Evolutionary conservation across 2,113 vertebrate species (phyloP), one percentile per base, ranked within the genome.

Genomic region (Rafetus swinhoei): DNA sequence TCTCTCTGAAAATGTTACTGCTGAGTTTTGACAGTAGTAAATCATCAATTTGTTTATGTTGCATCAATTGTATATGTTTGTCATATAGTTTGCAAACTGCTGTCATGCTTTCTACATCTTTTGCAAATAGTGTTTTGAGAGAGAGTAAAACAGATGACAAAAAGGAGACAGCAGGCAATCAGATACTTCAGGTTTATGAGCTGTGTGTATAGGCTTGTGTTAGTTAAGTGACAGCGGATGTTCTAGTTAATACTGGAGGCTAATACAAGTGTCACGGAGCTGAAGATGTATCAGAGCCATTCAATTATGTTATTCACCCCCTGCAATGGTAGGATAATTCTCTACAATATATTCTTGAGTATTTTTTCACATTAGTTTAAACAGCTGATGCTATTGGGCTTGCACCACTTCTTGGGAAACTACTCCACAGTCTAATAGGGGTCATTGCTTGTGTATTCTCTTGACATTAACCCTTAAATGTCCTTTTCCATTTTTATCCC

Each of bases 71-170:
- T 72, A 35, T 27, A 18, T 45, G 56, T 82, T 82, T 59, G 81
- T 54, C 52, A 35, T 69, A 35, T 39, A 16, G 55, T 82, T 82
- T 57, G 81, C 39, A 82, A 82, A 82, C 35, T 59, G 81, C 35
- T 82, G 24, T 82, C 81, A 45, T 27, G 22, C 80, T 91, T 39
- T 72, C 89, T 94, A 25, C 9, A 19, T 91, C 56, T 87, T 90
- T 88, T 76, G 22, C 74, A 86, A 82, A 39, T 79, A 86, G 54
- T 18, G 29, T 32, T 83, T 57, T 72, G 60, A 74, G 60, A 89
- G 53, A 84, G 80, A 59, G 77, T 85, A 81, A 95, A 95, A 85
- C 6, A 79, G 62, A 52, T 62, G 54, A 92, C 69, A 81, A 93
- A 53, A 83, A 35, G 62, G 27, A 87, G 55, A 60, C 22, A 18